Base-by-base conservation (phyloP, 2,888 invertebrate species). In the Cheilosia variabilis region DNA sequence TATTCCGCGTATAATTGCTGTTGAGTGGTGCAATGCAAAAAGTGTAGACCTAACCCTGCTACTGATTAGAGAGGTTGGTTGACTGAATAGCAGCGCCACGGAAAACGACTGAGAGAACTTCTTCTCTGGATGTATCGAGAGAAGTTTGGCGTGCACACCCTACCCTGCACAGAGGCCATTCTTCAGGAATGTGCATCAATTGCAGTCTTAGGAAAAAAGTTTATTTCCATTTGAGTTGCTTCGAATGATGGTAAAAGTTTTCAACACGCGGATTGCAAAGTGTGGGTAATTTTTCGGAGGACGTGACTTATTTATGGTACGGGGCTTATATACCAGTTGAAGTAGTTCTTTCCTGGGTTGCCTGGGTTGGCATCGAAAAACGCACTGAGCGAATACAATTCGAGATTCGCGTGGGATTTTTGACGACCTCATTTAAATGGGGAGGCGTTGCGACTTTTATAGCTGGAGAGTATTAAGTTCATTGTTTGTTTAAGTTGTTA, bases 1-100 rank as follows among this genome's bases (percentile, higher is more conserved):
- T 86, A 86, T 81, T 62, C 86, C 76, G 80, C 86, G 80, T 86
- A 77, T 86, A 86, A 86, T 86, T 86, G 79, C 80, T 86, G 75
- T 86, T 81, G 81, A 86, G 86, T 81, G 81, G 68, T 63, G 80
- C 75, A 79, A 71, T 69, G 65, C 73, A 83, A 57, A 31, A 66
- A 62, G 41, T 55, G 53, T 47, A 69, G 62, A 72, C 71, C 69
- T 53, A 76, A 75, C 79, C 76, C 71, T 75, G 69, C 71, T 57
- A 57, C 76, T 86, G 86, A 86, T 86, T 86, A 80, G 86, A 86
- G 80, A 80, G 86, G 80, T 71, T 75, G 69, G 71, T 79, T 75
- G 75, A 75, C 68, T 79, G 53, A 78, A 77, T 17, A 62, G 34
- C 50, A 55, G 31, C 68, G 24, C 50, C 58, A 58, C 27, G 50